phyloP scores from a whole-genome alignment of 2,113 vertebrate genomes.

The Otis tarda region DNA sequence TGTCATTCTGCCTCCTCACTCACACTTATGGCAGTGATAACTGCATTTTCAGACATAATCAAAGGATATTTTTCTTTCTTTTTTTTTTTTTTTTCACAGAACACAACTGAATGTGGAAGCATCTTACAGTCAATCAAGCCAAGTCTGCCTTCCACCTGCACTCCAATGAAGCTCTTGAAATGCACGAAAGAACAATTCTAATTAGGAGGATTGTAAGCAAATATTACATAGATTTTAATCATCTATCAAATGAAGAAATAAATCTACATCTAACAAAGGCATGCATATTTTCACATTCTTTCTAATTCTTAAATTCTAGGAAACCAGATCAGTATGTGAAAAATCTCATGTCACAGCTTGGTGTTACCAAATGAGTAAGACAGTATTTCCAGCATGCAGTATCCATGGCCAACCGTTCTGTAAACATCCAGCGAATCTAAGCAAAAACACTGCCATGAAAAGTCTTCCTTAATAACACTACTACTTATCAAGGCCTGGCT shows the following conservation, averaged over 20 bases:
- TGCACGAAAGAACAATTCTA: neutral
- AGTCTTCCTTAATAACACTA: slow-evolving; percentile 11
- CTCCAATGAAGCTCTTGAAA: neutral
- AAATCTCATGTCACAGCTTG: neutral
- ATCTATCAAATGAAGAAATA: neutral
- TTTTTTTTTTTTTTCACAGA: slow-evolving; percentile 25
- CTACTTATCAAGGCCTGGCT: neutral
- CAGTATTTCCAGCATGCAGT: neutral
- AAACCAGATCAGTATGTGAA: neutral
- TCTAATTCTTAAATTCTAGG: neutral
- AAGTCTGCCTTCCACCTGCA: neutral
- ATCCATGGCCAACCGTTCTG: neutral
- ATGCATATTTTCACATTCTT: neutral
- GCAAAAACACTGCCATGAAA: slow-evolving; percentile 42
- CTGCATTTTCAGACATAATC: slow-evolving; percentile 15
- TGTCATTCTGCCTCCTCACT: neutral
- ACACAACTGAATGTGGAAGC: neutral
- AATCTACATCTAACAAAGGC: neutral
- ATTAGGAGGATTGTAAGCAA: neutral
- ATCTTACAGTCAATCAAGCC: slow-evolving; percentile 6
- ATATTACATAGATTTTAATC: neutral
- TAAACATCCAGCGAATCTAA: neutral
- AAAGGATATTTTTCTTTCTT: neutral
- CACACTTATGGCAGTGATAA: neutral
- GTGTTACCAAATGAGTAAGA: slow-evolving; percentile 1